Conservation (phyloP, 2,797 vertebrate genomes). For the Lates japonicus region DNA sequence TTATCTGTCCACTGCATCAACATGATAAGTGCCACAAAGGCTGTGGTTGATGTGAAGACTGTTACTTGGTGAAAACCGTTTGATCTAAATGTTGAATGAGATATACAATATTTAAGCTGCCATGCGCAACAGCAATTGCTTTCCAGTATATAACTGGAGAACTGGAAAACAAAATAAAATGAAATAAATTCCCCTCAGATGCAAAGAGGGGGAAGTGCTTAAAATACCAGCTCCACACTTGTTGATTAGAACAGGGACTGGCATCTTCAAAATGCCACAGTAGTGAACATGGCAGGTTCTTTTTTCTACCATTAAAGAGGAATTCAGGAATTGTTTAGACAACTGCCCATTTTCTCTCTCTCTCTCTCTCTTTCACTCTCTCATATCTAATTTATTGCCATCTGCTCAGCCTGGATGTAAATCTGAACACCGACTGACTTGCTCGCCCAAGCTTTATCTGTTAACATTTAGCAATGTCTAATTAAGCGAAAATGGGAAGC, state of each 20-base stretch:
- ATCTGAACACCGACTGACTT: slow-evolving; percentile 77
- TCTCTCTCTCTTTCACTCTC: slow-evolving; percentile 17
- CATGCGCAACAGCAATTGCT: not conserved
- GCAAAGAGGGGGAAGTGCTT: not conserved
- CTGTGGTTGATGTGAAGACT: slow-evolving; percentile 3
- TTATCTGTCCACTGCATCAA: slow-evolving; percentile 38
- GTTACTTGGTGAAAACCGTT: slow-evolving; percentile 19
- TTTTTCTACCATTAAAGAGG: slow-evolving; percentile 37
- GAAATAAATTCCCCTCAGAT: not conserved
- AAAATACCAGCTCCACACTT: not conserved
- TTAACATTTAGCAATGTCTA: slow-evolving; percentile 84
- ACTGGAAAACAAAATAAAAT: not conserved
- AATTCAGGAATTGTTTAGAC: slow-evolving; percentile 52
- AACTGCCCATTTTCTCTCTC: slow-evolving; percentile 30
- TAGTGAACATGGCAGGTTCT: slow-evolving; percentile 49
- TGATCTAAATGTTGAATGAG: slow-evolving; percentile 27
- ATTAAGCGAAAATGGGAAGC: slow-evolving; percentile 78
- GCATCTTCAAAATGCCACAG: slow-evolving; percentile 47
- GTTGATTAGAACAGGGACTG: slow-evolving; percentile 51
- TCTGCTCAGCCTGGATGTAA: slow-evolving; percentile 79
- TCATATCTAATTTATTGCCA: slow-evolving; percentile 82
- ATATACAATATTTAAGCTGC: slow-evolving; percentile 11
- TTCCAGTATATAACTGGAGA: not conserved
- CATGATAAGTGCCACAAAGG: slow-evolving; percentile 10
- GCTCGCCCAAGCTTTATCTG: slow-evolving; percentile 80